These are phyloP conservation scores for Ophion costatus DNA, from an alignment of 2,888 invertebrate genomes.

Conservation along the genomic window DNA sequence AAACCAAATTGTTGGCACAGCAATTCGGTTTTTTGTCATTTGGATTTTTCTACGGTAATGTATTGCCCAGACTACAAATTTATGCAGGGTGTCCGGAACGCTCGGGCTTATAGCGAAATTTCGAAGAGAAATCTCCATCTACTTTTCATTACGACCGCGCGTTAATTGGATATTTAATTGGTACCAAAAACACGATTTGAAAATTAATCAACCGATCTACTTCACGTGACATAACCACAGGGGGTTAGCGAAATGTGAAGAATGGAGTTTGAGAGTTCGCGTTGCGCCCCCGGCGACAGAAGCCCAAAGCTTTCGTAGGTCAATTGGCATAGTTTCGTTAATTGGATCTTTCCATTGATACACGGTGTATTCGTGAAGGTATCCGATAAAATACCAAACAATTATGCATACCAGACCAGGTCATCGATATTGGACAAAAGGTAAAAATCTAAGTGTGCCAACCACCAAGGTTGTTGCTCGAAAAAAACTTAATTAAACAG, in stretches of 20 bases:
- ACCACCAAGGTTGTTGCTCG: neutral
- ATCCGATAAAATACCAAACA: neutral
- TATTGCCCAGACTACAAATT: too few relatives aligned
- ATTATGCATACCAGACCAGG: neutral
- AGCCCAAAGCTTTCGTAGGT: neutral
- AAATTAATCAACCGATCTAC: neutral
- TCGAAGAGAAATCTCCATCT: neutral
- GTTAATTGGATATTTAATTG: neutral
- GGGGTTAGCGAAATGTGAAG: neutral
- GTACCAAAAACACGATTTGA: neutral
- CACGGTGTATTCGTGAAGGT: neutral
- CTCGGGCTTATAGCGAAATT: too few relatives aligned
- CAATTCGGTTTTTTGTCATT: too few relatives aligned
- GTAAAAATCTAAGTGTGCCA: neutral
- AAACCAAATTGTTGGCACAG: too few relatives aligned
- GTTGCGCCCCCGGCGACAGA: neutral
- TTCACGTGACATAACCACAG: neutral
- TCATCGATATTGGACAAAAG: neutral
- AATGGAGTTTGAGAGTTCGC: neutral
- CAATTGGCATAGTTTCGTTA: neutral
- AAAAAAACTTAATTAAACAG: neutral
- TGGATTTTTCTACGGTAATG: too few relatives aligned
- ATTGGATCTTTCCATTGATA: neutral
- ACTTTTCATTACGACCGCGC: neutral
- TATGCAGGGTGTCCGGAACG: too few relatives aligned